phyloP scores from a whole-genome alignment of 2,888 invertebrate species.

The Mythimna impura region DNA sequence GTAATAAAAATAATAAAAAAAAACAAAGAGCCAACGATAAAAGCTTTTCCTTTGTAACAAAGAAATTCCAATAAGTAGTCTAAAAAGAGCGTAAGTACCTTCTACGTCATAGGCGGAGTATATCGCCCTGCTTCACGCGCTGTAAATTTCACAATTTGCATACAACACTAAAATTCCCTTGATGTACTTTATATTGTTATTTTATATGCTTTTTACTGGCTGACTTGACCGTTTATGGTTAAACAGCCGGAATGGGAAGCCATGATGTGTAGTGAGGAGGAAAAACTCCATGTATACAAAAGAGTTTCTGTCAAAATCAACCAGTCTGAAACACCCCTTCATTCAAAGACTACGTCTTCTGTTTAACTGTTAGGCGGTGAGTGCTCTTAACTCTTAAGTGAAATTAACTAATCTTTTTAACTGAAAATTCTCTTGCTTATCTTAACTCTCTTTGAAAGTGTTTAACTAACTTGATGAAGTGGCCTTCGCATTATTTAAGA shows the following conservation, averaged over 20 bases:
- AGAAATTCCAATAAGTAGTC: slow-evolving; percentile 44
- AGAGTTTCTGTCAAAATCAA: slow-evolving; percentile 55
- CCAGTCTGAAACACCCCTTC: slow-evolving; percentile 68
- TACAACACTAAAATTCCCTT: slow-evolving; percentile 71
- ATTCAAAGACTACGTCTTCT: slow-evolving; percentile 56
- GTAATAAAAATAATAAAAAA: slow-evolving; percentile 30
- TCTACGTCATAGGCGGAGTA: slow-evolving; percentile 32
- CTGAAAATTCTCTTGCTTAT: slow-evolving; percentile 45
- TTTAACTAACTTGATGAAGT: slow-evolving; percentile 60
- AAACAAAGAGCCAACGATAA: slow-evolving; percentile 41
- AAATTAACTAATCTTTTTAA: slow-evolving; percentile 61
- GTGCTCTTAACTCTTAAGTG: slow-evolving; percentile 55
- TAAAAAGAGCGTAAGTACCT: not conserved
- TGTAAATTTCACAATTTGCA: slow-evolving; percentile 79
- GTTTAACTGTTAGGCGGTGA: slow-evolving; percentile 55
- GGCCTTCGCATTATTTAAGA: slow-evolving; percentile 42
- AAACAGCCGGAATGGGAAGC: slow-evolving; percentile 77
- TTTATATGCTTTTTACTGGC: slow-evolving; percentile 79
- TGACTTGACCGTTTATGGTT: slow-evolving; percentile 72
- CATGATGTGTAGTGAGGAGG: slow-evolving; percentile 76
- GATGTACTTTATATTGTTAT: slow-evolving; percentile 75
- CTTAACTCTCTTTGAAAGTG: slow-evolving; percentile 51
- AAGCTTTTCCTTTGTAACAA: slow-evolving; percentile 38
- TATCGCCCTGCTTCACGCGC: slow-evolving; percentile 54
- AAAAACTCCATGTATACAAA: slow-evolving; percentile 71